Conservation (phyloP, 2,888 invertebrate genomes). For the Campoplex capitator region DNA sequence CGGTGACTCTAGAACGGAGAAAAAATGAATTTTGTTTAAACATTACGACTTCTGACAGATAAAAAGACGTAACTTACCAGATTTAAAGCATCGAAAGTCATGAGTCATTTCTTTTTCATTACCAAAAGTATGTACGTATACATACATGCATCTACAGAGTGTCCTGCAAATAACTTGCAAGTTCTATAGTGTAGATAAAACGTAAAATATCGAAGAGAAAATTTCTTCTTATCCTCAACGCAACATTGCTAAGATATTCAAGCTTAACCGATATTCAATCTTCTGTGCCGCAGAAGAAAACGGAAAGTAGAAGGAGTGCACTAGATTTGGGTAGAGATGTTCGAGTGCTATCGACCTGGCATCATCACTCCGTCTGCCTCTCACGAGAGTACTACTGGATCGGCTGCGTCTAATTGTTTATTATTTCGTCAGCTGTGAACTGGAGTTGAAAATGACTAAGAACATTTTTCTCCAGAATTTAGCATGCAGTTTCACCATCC, state of each 20-base stretch:
- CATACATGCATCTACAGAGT: not conserved
- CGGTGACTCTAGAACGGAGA: conserved; percentile 59
- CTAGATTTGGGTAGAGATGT: not conserved
- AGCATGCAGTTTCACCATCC: not conserved
- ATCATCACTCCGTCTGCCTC: not conserved
- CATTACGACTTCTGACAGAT: not conserved
- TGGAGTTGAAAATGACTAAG: not conserved
- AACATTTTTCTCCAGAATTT: not conserved
- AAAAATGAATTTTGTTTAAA: conserved; percentile 24
- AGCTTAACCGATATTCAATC: not conserved
- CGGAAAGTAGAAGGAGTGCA: not conserved
- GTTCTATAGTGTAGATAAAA: not conserved
- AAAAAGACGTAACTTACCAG: conserved; percentile 6
- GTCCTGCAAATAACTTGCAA: not conserved
- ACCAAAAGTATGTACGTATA: not conserved
- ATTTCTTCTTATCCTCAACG: not conserved
- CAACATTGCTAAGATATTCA: not conserved
- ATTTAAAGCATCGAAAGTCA: not conserved
- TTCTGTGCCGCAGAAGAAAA: not conserved
- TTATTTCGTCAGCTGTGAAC: not conserved
- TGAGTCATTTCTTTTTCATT: not conserved
- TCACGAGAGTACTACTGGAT: not conserved
- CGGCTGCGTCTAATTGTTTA: not conserved
- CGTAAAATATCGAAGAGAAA: not conserved
- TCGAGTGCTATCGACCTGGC: not conserved